Base-by-base conservation (phyloP, 2,113 vertebrate genomes). In the Merops nubicus region DNA sequence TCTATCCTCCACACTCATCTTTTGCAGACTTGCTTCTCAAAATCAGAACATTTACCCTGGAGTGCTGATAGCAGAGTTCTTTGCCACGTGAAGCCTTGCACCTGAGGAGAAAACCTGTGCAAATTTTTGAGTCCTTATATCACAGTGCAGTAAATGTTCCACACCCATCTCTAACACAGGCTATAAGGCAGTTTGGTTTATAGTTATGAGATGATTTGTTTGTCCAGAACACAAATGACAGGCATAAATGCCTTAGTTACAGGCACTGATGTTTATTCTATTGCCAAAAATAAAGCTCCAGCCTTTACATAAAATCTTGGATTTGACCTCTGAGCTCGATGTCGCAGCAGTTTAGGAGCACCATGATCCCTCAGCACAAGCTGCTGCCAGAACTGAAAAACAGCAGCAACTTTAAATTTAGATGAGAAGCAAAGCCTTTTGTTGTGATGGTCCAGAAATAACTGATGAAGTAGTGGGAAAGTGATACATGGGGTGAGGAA, bases 261-360 rank as follows among this genome's bases (percentile, higher is more conserved):
- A 68, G 43, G 48, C 29, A 76, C 31, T 60, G 22, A 43, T 56
- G 25, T 65, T 92, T 89, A 85, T 63, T 60, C 38, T 56, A 20
- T 4, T 76, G 48, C 47, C 38, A 95, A 89, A 97, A 89, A 89
- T 72, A 93, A 93, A 91, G 34, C 43, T 48, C 53, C 15, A 64
- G 11, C 59, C 68, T 81, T 81, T 63, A 75, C 15, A 28, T 19
- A 78, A 91, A 84, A 70, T 22, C 34, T 85, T 91, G 68, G 50
- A 83, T 78, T 81, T 54, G 34, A 87, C 34, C 43, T 45, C 63
- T 26, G 64, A 85, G 43, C 51, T 67, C 75, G 38, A 15, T 59
- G 26, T 85, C 50, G 65, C 64, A 47, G 51, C 8, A 53, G 12
- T 78, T 89, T 34, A 89, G 34, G 38, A 93, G 64, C 81, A 75